Evolutionary conservation across 2,113 vertebrate genomes (phyloP), one percentile per base, ranked within the genome.

Genomic region (Pycnonotus jocosus): DNA sequence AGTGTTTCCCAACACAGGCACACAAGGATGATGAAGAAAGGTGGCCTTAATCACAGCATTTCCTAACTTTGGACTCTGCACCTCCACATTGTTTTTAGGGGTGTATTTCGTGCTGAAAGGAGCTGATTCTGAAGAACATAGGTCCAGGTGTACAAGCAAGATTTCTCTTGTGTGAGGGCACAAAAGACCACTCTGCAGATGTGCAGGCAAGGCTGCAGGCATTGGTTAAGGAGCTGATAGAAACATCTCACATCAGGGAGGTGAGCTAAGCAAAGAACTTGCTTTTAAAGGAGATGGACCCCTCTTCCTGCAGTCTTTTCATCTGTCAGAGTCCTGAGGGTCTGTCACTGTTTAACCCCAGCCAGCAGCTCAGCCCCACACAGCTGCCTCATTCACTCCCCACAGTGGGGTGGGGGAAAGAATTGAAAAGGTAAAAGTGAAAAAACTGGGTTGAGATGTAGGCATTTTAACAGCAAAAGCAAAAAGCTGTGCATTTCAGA

Each of bases 31-130:
- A 77, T 88, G 74, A 91, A 50, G 66, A 85, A 91, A 95, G 79
- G 73, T 72, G 42, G 33, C 85, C 58, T 94, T 87, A 93, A 85
- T 91, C 62, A 69, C 10, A 89, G 61, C 40, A 24, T 88, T 95
- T 94, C 96, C 62, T 91, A 93, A 95, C 81, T 80, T 35, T 17
- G 60, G 45, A 4, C 54, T 86, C 85, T 0, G 0, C 22, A 51
- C 44, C 54, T 82, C 79, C 71, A 31, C 20, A 13, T 76, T 86
- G 54, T 77, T 95, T 90, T 76, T 72, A 48, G 60, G 50, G 24
- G 6, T 40, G 23, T 40, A 47, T n/a, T 81, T 23, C 6, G 4
- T 74, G 61, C 73, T 65, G 30, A 28, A 42, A 89, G 62, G 70
- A 76, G 42, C 54, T n/a, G 66, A 51, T 82, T 91, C 80, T 91